Evolutionary conservation across 1,140 invertebrate species (phyloP).

Genomic region (Drosophila paulistorum): DNA sequence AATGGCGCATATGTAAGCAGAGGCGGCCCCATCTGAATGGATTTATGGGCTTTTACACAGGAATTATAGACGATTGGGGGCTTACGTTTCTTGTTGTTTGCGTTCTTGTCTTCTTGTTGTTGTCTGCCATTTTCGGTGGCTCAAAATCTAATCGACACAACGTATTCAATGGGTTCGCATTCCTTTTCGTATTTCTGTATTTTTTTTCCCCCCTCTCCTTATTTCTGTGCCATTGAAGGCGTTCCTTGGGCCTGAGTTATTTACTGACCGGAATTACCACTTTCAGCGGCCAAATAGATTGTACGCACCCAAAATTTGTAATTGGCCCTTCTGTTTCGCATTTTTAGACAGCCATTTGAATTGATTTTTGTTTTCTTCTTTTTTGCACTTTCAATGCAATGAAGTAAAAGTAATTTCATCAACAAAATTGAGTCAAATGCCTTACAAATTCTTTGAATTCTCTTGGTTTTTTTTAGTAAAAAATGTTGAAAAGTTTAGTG

Average conservation of each 20-base stretch:
- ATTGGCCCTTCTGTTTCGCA: neutral
- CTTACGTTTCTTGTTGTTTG: conserved; percentile 51
- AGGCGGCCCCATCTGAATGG: conserved; percentile 33
- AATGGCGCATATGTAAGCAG: conserved; percentile 80
- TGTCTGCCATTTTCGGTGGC: conserved; percentile 44
- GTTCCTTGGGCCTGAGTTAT: conserved; percentile 47
- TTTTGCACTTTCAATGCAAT: neutral
- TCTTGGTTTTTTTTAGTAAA: too few relatives aligned
- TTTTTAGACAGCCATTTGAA: neutral
- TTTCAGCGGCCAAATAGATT: conserved; percentile 80
- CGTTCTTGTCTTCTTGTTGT: conserved; percentile 43
- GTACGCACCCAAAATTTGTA: conserved; percentile 41
- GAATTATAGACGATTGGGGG: conserved; percentile 75
- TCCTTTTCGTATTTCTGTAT: neutral
- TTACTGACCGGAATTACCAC: conserved; percentile 81
- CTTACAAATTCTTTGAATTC: too few relatives aligned
- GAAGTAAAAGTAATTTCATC: too few relatives aligned
- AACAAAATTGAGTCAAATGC: too few relatives aligned
- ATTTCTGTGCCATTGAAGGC: conserved; percentile 35
- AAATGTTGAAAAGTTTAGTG: too few relatives aligned
- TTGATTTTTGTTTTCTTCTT: neutral
- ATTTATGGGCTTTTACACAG: conserved; percentile 77
- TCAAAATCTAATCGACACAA: conserved; percentile 72
- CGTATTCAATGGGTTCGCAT: conserved; percentile 15
- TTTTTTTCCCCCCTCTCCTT: too few relatives aligned